Evolutionary conservation across 2,797 vertebrate genomes (phyloP), one percentile per base, ranked within the genome.

Genomic region (Melanogrammus aeglefinus): DNA sequence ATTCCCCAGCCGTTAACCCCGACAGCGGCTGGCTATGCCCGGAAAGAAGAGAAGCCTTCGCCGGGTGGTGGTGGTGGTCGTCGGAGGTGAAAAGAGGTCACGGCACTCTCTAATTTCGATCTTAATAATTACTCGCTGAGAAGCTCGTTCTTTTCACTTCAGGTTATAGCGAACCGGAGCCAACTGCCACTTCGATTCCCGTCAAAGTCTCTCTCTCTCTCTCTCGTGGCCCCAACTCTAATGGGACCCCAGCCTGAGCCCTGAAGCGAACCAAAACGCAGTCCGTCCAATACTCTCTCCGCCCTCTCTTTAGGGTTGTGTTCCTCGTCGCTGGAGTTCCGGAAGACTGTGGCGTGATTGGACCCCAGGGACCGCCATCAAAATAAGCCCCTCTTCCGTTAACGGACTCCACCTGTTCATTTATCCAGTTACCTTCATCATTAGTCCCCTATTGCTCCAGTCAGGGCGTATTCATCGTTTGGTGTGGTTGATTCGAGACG

Each of bases 91-190:
- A 74, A 74, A 74, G 81, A 87, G 86, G 88, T 86, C 80, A 86
- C 51, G 73, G 79, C 83, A 85, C 81, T 88, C 85, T 88, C 31
- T 31, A 88, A 89, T 90, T 87, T 80, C 85, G 86, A 92, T 92
- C 83, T 88, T 89, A 89, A 90, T 88, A 90, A 92, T 92, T 91
- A 92, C 80, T 79, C 84, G 84, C 76, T 87, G 85, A 91, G 90
- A 92, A 87, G 89, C 85, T 80, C 73, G 86, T 88, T 88, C 89
- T 44, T 38, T 8, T 70, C 82, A 82, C 86, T 82, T 80, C 79
- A 88, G 85, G 89, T 88, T 88, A 88, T 88, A 80, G 80, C 75
- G 85, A n/a, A 86, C 85, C 79, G 78, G 39, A 87, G 82, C 81
- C 89, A 90, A 90, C 82, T 85, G 83, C 84, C 79, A 81, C 78